Evolutionary conservation across 2,888 invertebrate species (phyloP), one percentile per base, ranked within the genome.

Genomic region (Torymus tubicola): DNA sequence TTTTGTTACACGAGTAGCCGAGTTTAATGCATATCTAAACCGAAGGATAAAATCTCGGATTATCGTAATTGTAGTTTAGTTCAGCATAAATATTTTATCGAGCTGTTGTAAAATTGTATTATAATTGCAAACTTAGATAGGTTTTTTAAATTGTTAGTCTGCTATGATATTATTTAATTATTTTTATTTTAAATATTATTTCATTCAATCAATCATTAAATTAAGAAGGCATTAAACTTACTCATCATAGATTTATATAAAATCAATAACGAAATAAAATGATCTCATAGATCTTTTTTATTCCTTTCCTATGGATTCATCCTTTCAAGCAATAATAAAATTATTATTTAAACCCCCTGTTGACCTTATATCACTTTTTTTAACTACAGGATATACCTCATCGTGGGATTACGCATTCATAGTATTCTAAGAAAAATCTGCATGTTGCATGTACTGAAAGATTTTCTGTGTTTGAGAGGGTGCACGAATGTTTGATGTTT

Each of bases 361-460:
- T 2, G 3, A 31, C 3, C 31, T 31, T 31, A 31, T 8, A 31
- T 31, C 31, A 31, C 3, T 31, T 31, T 0, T 31, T 31, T 31
- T 2, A 3, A 31, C 3, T 31, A 31, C 31, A 31, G 31, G 31
- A 31, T 31, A 31, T 8, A 50, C 14, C 21, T 67, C 80, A 71
- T 67, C 75, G 67, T 71, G 73, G 70, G 80, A 75, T 71, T 21
- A 31, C 31, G 2, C 24, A 61, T 72, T 14, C 31, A 5, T 52
- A 31, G 55, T 63, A 57, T 60, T 60, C 1, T 61, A 50, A 5
- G 55, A 63, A 61, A 57, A 64, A 60, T 50, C n/a, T 68, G 79
- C 81, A 79, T 82, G 81, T 21, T 65, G 84, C 84, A 85, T 83
- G 84, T 81, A n/a, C 65, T 77, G 60, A 73, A 21, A 57, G n/a